Evolutionary conservation across 2,113 vertebrate species (phyloP), one percentile per base, ranked within the genome.

Genomic region (Phalacrocorax aristotelis): DNA sequence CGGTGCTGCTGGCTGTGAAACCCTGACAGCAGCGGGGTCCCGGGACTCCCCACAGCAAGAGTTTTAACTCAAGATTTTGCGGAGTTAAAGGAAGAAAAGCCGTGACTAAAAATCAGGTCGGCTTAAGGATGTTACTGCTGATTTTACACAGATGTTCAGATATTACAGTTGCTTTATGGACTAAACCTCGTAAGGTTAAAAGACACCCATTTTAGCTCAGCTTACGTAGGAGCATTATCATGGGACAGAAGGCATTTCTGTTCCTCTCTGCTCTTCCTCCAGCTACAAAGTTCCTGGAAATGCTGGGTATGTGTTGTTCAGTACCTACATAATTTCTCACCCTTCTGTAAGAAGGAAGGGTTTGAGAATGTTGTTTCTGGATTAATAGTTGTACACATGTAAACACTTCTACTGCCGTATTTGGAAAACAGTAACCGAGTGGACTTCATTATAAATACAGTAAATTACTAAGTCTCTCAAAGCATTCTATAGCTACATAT

Each of bases 1-100:
- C 0, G n/a, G 42, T 7, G 0, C 21, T 10, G 62, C 57, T 5
- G 38, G 57, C 26, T 10, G 0, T 2, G 51, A 2, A 14, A 11
- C 1, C n/a, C 3, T 8, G 64, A 2, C 52, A 2, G 40, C 0
- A 3, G 40, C 1, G 27, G 5, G 21, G 13, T 6, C n/a, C 11
- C 52, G 0, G 21, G 10, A 1, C 34, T 18, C 11, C 22, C 15
- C 26, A 1, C 42, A 6, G 2, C 3, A 11, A 7, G 55, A 20
- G 2, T 23, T 48, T 11, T 0, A 51, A 22, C 17, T n/a, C 17
- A 1, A 3, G 32, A 3, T 15, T 36, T 69, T 11, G 14, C 3
- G 2, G 29, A 49, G 36, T 52, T 83, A 4, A 23, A 48, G 57
- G 14, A 30, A 21, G 32, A 57, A 83, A 48, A 83, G 6, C 19